These are phyloP conservation scores for Amphipoea lucens DNA, from an alignment of 2,888 invertebrate species.

Conservation along the genomic window DNA sequence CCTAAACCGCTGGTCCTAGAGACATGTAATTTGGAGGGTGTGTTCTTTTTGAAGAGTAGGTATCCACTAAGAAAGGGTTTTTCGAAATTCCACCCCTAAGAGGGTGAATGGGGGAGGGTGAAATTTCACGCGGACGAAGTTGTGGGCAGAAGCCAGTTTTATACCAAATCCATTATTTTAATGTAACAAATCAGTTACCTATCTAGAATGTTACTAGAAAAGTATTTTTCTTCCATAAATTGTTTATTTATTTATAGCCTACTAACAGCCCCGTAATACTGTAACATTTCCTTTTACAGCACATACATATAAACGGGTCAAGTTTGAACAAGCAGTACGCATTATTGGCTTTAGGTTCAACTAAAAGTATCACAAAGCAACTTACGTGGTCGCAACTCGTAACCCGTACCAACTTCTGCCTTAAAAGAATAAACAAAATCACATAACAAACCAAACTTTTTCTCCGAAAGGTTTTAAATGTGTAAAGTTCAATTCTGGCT, in stretches of 20 bases:
- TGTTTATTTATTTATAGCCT: background rate
- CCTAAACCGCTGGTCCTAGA: too few relatives aligned
- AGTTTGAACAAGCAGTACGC: constrained; percentile 53
- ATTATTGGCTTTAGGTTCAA: constrained; percentile 59
- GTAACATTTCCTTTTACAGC: constrained; percentile 16
- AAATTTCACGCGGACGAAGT: too few relatives aligned
- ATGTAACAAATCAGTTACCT: background rate
- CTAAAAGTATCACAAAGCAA: constrained; percentile 71
- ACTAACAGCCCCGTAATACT: background rate
- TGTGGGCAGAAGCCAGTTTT: too few relatives aligned
- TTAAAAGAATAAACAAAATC: constrained; percentile 69
- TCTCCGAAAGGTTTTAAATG: constrained; percentile 59
- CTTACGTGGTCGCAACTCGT: constrained; percentile 68
- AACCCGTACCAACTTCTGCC: constrained; percentile 63
- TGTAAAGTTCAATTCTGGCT: constrained; percentile 48
- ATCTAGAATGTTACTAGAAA: background rate
- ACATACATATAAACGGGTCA: constrained; percentile 19
- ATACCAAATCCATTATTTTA: constrained; percentile 14
- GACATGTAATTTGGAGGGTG: too few relatives aligned
- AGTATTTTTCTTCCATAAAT: background rate
- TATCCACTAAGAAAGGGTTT: too few relatives aligned
- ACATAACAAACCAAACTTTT: constrained; percentile 62
- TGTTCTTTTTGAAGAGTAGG: too few relatives aligned
- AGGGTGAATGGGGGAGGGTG: too few relatives aligned
- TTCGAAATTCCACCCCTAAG: too few relatives aligned